Base-by-base conservation (phyloP, 2,113 vertebrate species). In the Columba livia region DNA sequence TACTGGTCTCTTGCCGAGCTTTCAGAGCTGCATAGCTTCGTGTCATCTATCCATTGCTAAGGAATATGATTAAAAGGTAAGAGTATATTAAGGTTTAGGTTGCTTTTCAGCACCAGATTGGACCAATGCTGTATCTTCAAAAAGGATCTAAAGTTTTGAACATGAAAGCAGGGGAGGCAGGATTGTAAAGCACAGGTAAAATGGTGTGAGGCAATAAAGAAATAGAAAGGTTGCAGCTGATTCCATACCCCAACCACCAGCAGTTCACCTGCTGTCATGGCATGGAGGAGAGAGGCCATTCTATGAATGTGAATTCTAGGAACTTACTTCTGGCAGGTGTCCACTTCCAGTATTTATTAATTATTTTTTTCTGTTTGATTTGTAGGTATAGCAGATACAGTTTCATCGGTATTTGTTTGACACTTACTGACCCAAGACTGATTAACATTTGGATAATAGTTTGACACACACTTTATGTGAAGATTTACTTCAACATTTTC, bases 331-430 rank as follows among this genome's bases (percentile, higher is more conserved):
- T 72, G 56, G 21, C 24, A 85, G 53, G 19, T 57, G 34, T 60
- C 15, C 26, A 21, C 31, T 62, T 95, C 40, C 21, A 34, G 20
- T 50, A 29, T 69, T 85, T 21, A 53, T 42, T 77, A 32, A 84
- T 42, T 14, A 29, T 23, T 9, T 36, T 71, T 69, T 60, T 75
- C 29, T 60, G 47, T 31, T 69, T 94, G 14, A 18, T 93, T 85
- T 90, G 14, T 93, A 99, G 98, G 99, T 85, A 99, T 99, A 83
- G 98, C 99, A 58, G 98, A 99, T 92, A 98, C 94, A 10, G 98
- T 99, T 75, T 97, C 98, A 74, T 97, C 98, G 36, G 98, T 99
- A 62, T 97, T 98, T 94, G 97, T 99, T 78, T 99, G 97, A 99
- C 15, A 5, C 34, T 58, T 44, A 26, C 38, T 69, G 61, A 10